phyloP scores from a whole-genome alignment of 2,797 vertebrate genomes.

The Diplodus sargus region DNA sequence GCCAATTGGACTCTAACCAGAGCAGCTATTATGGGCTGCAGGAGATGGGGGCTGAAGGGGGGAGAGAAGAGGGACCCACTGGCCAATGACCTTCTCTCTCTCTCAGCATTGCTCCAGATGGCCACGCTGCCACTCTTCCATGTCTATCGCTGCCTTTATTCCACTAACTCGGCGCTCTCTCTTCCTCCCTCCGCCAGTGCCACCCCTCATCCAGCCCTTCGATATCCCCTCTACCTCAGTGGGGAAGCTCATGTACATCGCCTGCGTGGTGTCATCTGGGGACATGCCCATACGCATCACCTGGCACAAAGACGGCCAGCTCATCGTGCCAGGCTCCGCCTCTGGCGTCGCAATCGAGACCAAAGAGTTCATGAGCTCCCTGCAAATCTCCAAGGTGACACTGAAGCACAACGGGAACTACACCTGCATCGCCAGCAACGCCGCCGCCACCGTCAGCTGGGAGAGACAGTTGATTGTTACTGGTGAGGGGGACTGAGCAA shows the following conservation, averaged over 20 bases:
- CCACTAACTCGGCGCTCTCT: constrained; percentile 71
- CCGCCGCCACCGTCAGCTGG: constrained; percentile 95
- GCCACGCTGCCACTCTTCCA: constrained; percentile 58
- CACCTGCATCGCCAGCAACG: constrained; percentile 97
- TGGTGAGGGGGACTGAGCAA: constrained; percentile 83
- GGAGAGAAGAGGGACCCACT: constrained; percentile 57
- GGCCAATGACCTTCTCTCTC: constrained; percentile 79
- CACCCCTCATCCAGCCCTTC: constrained; percentile 98
- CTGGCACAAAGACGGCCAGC: constrained; percentile 98
- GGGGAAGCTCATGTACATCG: constrained; percentile 98
- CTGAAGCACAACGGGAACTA: constrained; percentile 99
- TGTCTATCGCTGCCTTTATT: constrained; percentile 62
- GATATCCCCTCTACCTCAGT: constrained; percentile 99
- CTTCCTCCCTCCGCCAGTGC: constrained; percentile 84
- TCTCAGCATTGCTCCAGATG: constrained; percentile 75
- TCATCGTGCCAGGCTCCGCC: constrained; percentile 92
- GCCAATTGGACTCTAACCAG: constrained; percentile 89
- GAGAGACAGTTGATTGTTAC: constrained; percentile 96
- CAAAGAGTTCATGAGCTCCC: constrained; percentile 99
- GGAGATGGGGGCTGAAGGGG: constrained; percentile 71
- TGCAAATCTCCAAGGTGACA: constrained; percentile 98
- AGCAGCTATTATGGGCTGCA: constrained; percentile 88
- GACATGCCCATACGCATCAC: constrained; percentile 99
- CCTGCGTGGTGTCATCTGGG: constrained; percentile 97
- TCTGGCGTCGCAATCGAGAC: constrained; percentile 97